phyloP scores from a whole-genome alignment of 2,113 vertebrate species.

The Hoplias malabaricus region DNA sequence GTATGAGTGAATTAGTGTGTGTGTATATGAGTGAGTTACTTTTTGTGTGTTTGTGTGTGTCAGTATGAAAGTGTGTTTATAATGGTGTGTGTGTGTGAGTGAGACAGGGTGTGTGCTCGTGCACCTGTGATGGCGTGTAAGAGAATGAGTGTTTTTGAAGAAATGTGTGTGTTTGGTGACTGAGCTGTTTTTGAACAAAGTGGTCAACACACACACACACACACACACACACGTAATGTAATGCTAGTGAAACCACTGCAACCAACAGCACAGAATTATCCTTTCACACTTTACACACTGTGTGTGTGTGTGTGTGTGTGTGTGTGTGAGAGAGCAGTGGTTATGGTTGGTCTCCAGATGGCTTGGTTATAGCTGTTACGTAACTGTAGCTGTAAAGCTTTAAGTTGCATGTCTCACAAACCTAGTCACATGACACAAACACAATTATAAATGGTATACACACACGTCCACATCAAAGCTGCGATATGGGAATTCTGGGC shows the following conservation, averaged over 20 bases:
- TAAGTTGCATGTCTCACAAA: neutral
- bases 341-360: neutral
- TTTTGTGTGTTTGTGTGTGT: neutral
- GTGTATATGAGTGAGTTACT: neutral
- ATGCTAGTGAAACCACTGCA: neutral
- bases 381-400: neutral
- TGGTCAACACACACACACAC: constrained; percentile 17
- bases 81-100: no score
- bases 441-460: no score
- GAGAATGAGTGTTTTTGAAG: no score
- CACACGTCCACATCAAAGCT: no score
- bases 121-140: no score
- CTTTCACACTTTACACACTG: neutral
- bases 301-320: neutral
- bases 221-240: neutral
- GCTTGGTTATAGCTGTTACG: neutral
- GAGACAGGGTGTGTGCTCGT: no score
- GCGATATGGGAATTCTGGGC: no score
- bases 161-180: no score
- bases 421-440: neutral
- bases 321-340: no score
- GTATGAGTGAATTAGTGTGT: neutral
- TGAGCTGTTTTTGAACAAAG: no score
- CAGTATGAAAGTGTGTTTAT: neutral
- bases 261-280: neutral